Evolutionary conservation across 30 jellyfish, hydroid and myxozoan species (phyloP), one percentile per base, ranked within the genome.

Genomic region (Aurelia sp.): DNA sequence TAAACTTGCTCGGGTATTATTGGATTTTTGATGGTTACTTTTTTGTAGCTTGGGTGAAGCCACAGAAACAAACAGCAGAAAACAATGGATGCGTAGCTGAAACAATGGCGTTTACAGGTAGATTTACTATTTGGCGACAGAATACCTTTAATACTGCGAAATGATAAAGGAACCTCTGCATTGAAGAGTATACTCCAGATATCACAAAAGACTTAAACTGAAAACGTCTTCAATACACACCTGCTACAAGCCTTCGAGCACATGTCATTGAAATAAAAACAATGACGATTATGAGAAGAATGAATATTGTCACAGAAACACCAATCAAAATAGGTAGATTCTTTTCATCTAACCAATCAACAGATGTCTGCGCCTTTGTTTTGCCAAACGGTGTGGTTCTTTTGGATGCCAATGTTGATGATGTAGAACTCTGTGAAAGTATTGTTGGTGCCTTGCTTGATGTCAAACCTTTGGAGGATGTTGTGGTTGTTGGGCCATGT

Each of bases 281-380:
- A 41, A 84, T 72, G n/a, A 84, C 87, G 10, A 50, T 11, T 11
- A 73, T 41, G 21, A 84, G 84, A 8, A 84, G 60, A 6, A 84
- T 30, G 47, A 63, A 61, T 0, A 84, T 64, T 18, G 73, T 62
- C 10, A 84, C 81, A 7, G 87, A 60, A n/a, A 73, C 87, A 40
- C 87, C 93, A 41, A 84, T 72, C 50, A 73, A 30, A 16, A 84
- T 52, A 8, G 93, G 87, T 4, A 71, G 78, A 55, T 84, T 84
- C 62, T 72, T 60, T 58, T 84, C 80, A 58, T 73, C 60, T 37
- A 84, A 51, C 93, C 93, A 84, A 41, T 50, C 86, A 21, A 61
- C 52, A 15, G 87, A 73, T 33, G 31, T 17, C 20, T 75, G 48
- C 0, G 77, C 77, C 10, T 18, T 20, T 33, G 77, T 27, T 21